A percentile compares a stretch with the other conserved stretches of the same genome.
Evolutionary conservation across 2,113 vertebrate species (phyloP).

Genomic region (Stictonetta naevosa): DNA sequence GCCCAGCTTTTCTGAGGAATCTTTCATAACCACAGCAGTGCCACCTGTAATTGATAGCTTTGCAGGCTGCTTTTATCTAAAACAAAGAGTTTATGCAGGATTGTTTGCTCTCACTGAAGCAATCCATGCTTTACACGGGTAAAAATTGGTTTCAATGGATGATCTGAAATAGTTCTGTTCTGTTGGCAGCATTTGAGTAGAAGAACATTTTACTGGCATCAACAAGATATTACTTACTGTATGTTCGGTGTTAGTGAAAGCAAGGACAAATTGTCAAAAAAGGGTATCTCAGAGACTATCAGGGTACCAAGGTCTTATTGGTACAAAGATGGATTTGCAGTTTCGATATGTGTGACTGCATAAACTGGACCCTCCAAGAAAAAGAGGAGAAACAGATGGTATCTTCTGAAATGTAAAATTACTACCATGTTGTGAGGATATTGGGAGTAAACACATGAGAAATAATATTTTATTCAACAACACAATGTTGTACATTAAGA

Average conservation of each 20-base stretch:
- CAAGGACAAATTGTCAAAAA: slow-evolving; percentile 13
- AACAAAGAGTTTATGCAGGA: background rate
- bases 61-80: background rate
- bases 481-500: background rate
- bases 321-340: slow-evolving; percentile 18
- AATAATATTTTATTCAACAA: background rate
- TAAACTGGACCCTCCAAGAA: slow-evolving; percentile 25
- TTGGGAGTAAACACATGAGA: background rate
- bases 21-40: background rate
- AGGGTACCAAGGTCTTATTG: background rate
- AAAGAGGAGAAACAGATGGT: slow-evolving; percentile 47
- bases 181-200: background rate
- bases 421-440: slow-evolving; percentile 6
- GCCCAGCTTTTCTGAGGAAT: background rate
- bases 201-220: background rate
- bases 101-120: background rate
- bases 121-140: background rate
- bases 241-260: background rate
- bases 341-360: slow-evolving; percentile 14
- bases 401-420: slow-evolving; percentile 36
- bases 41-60: background rate
- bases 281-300: background rate
- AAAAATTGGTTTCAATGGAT: background rate
- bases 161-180: background rate
- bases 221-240: background rate